phyloP scores from a whole-genome alignment of 2,888 invertebrate species.

The Temnothorax unifasciatus region DNA sequence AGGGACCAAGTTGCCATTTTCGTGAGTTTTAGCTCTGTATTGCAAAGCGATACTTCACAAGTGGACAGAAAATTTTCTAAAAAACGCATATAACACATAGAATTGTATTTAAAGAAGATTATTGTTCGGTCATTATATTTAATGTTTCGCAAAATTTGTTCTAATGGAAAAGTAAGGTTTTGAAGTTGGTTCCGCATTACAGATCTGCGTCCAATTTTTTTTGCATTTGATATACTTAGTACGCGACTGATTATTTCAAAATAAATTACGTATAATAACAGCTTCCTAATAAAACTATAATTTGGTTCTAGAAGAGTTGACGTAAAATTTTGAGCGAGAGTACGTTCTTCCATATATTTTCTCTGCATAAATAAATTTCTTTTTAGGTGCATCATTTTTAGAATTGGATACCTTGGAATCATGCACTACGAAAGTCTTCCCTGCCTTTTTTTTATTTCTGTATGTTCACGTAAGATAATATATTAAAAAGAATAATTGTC shows the following conservation, averaged over 20 bases:
- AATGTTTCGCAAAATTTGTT: too few relatives aligned
- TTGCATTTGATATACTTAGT: neutral
- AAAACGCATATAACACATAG: too few relatives aligned
- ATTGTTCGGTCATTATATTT: too few relatives aligned
- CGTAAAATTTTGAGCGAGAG: neutral
- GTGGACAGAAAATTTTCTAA: too few relatives aligned
- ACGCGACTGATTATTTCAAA: neutral
- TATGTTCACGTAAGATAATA: neutral
- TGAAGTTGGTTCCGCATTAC: too few relatives aligned
- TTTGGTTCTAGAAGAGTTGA: neutral
- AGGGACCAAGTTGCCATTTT: too few relatives aligned
- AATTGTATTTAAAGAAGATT: too few relatives aligned
- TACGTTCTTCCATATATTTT: neutral
- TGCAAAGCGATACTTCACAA: too few relatives aligned
- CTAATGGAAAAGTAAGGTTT: too few relatives aligned
- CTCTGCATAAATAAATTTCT: neutral
- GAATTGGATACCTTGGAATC: neutral
- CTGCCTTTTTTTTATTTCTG: neutral
- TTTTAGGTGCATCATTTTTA: neutral
- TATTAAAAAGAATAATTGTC: slow-evolving; percentile 4
- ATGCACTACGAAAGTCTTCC: neutral
- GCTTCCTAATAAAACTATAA: neutral
- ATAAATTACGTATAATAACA: neutral
- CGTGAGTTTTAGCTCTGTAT: too few relatives aligned
- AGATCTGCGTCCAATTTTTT: neutral